Conservation (phyloP, 2,113 vertebrate species). For the Malurus alboscapulatus region DNA sequence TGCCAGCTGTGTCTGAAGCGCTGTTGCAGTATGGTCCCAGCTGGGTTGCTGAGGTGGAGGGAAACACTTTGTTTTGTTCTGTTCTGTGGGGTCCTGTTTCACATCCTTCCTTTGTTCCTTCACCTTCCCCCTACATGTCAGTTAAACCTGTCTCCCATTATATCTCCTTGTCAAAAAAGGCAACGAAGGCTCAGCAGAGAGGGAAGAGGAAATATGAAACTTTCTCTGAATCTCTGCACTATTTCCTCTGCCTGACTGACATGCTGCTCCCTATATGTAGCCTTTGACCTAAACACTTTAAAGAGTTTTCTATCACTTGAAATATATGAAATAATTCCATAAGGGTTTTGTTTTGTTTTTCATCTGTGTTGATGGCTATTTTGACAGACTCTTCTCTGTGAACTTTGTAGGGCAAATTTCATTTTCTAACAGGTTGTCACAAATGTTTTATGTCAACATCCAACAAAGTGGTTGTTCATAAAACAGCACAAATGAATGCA, state of each 20-base stretch:
- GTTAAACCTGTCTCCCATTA: not conserved
- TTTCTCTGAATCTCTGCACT: not conserved
- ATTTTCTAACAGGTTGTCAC: slow-evolving; percentile 8
- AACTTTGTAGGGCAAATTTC: not conserved
- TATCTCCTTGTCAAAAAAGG: not conserved
- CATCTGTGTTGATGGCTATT: not conserved
- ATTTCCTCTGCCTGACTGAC: not conserved
- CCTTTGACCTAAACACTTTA: not conserved
- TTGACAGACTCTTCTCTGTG: not conserved
- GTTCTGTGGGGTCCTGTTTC: not conserved
- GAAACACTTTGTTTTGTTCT: not conserved
- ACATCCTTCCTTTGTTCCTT: not conserved
- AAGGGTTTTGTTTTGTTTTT: not conserved
- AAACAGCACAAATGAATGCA: not conserved
- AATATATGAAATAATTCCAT: not conserved
- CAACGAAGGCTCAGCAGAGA: not conserved
- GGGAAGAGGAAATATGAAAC: not conserved
- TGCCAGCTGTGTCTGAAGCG: not conserved
- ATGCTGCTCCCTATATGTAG: not conserved
- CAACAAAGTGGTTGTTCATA: not conserved
- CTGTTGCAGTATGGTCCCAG: not conserved
- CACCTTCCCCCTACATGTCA: rapidly evolving
- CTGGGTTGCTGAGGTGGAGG: not conserved
- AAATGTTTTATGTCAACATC: slow-evolving; percentile 3
- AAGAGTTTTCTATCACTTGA: not conserved